Percentiles rank a stretch among this genome's conserved stretches.
These are phyloP conservation scores for Allolobophora icterica DNA, from an alignment of 2,888 invertebrate genomes.

Conservation along the genomic window DNA sequence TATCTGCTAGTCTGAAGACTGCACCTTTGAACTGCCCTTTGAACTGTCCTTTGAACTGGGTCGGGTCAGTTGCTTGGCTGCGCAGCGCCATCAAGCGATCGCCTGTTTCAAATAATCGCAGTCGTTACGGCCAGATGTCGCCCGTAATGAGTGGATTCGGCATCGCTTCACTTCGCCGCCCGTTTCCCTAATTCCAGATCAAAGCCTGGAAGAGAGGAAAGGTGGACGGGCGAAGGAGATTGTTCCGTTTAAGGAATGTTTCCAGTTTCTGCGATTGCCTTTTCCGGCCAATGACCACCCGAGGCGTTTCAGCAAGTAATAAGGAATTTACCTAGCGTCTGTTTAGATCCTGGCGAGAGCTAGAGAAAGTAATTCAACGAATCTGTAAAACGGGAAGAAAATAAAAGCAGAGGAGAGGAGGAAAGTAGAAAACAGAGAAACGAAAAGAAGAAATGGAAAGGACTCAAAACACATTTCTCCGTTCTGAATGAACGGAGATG, in stretches of 20 bases:
- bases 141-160: background rate
- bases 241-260: background rate
- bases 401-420: background rate
- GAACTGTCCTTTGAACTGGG: conserved; percentile 13
- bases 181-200: background rate
- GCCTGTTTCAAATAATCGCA: conserved; percentile 6
- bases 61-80: conserved; percentile 5
- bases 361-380: background rate
- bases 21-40: background rate
- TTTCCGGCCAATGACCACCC: background rate
- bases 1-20: background rate
- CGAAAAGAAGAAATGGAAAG: too few relatives aligned
- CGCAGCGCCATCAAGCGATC: conserved; percentile 17
- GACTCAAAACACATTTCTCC: too few relatives aligned
- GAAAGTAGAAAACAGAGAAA: too few relatives aligned
- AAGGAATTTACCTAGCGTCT: background rate
- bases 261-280: conserved; percentile 5
- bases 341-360: background rate
- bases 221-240: background rate
- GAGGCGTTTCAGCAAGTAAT: background rate
- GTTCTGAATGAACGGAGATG: too few relatives aligned
- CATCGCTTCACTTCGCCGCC: background rate
- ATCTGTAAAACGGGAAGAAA: background rate
- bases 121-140: conserved; percentile 11
- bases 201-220: background rate